Evolutionary conservation across 2,113 vertebrate species (phyloP), one percentile per base, ranked within the genome.

Genomic region (Engystomops pustulosus): DNA sequence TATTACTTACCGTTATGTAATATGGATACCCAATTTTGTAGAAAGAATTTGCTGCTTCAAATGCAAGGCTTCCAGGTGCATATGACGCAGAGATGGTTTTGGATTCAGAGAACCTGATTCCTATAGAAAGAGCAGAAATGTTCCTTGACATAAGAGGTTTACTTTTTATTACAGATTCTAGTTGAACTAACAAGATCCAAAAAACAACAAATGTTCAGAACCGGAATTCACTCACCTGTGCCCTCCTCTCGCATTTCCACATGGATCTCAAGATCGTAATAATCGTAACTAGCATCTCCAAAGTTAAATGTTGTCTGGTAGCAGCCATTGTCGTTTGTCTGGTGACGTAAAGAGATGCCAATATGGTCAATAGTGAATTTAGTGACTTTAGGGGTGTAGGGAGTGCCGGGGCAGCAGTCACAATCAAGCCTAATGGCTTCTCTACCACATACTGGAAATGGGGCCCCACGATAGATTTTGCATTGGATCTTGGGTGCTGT

Each of bases 291-390:
- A 2, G 76, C 78, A 1, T 84, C 86, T 78, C 90, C 85, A n/a
- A n/a, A n/a, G n/a, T 86, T 85, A 84, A 93, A 87, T 0, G 87
- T 86, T 3, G 51, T 70, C 3, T 85, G 86, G 80, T 92, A 86
- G 76, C 93, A 93, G 0, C 92, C 92, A 1, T 6, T 47, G 85
- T 88, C 77, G 3, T 93, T 91, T 62, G 89, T 90, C 92, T 93
- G 85, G 41, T 84, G 84, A 38, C 3, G 2, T 69, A 20, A 32
- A 4, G 38, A 27, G 15, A 45, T 6, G 41, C n/a, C n/a, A n/a
- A n/a, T n/a, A n/a, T n/a, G n/a, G n/a, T n/a, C n/a, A n/a, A n/a
- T n/a, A n/a, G n/a, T n/a, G n/a, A n/a, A n/a, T n/a, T n/a, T n/a
- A n/a, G n/a, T n/a, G n/a, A n/a, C n/a, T n/a, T n/a, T n/a, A n/a